phyloP scores from a whole-genome alignment of 2,113 vertebrate species.

The Nanger granti region DNA sequence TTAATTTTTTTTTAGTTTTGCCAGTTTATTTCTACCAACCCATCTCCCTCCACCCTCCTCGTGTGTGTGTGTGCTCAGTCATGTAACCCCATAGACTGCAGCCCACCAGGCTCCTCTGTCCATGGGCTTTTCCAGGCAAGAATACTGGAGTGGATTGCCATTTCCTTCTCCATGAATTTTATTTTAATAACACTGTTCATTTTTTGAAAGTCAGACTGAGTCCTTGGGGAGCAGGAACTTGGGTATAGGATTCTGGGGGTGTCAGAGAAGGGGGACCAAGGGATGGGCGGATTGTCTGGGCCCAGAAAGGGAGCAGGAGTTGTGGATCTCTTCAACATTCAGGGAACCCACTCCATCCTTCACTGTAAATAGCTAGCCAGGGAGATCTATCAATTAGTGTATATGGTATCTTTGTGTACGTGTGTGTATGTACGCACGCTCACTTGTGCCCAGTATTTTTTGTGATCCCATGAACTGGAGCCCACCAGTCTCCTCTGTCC shows the following conservation, averaged over 20 bases:
- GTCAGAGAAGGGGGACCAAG: not conserved
- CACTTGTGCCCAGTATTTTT: not conserved
- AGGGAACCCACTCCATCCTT: not conserved
- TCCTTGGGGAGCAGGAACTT: not conserved
- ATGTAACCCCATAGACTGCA: not conserved
- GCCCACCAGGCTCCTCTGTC: not conserved
- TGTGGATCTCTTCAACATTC: not conserved
- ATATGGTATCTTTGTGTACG: not conserved
- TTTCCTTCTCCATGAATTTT: not conserved
- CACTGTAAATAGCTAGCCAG: not conserved
- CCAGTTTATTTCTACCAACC: not conserved
- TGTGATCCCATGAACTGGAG: not conserved
- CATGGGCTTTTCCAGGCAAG: not conserved
- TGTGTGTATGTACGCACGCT: rapidly evolving
- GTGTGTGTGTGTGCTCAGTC: not conserved
- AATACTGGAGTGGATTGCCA: not conserved
- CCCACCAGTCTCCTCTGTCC: not conserved
- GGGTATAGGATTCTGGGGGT: not conserved
- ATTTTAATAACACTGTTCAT: not conserved
- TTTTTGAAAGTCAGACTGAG: not conserved
- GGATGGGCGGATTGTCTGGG: not conserved
- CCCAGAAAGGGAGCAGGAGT: not conserved
- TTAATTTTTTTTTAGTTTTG: not conserved
- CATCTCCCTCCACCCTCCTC: not conserved
- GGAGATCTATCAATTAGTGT: not conserved